These are phyloP conservation scores for Pararge aegeria DNA, from an alignment of 1,140 invertebrate species.

Conservation along the genomic window DNA sequence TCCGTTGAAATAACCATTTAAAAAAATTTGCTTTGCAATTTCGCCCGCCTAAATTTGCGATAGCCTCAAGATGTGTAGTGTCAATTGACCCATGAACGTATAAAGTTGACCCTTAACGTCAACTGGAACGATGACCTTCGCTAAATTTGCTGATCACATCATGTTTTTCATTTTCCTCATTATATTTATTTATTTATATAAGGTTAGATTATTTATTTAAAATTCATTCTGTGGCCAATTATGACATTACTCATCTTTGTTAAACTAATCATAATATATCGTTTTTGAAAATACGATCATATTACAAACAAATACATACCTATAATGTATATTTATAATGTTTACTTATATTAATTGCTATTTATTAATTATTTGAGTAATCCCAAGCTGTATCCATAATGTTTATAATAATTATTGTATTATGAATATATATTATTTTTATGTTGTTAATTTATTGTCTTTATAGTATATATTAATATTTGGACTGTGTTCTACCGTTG, in stretches of 20 bases:
- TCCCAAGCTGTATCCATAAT: background rate
- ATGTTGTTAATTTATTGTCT: background rate
- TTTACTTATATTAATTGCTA: background rate
- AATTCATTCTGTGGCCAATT: background rate
- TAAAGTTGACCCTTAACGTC: background rate
- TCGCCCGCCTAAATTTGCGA: background rate
- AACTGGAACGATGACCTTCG: background rate
- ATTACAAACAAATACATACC: background rate
- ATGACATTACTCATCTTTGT: background rate
- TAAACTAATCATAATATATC: background rate
- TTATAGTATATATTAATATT: background rate
- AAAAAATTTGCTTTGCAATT: too few relatives aligned
- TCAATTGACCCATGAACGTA: background rate
- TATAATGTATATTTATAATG: background rate
- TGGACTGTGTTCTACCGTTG: background rate
- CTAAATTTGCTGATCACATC: background rate
- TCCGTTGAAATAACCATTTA: too few relatives aligned
- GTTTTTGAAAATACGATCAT: too few relatives aligned
- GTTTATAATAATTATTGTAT: background rate
- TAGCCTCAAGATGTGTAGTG: background rate
- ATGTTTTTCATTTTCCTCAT: too few relatives aligned
- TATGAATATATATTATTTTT: constrained; percentile 1
- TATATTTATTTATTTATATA: too few relatives aligned
- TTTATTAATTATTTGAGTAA: background rate
- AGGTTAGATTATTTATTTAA: too few relatives aligned